Evolutionary conservation across 1,140 invertebrate species (phyloP).

Genomic region (Artemia franciscana): DNA sequence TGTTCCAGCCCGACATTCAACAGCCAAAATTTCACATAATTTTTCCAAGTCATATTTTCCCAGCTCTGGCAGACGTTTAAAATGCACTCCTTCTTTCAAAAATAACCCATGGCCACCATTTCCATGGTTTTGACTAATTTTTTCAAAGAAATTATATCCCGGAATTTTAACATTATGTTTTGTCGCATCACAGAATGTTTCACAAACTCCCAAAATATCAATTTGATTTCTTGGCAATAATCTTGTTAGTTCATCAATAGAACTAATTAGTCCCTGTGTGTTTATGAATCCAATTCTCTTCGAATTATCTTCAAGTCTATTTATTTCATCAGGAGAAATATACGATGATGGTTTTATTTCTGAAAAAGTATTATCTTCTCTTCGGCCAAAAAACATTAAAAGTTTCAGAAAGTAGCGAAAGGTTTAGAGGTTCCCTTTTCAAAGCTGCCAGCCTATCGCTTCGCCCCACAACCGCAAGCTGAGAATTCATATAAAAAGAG

Average conservation of each 20-base stretch:
- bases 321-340: background rate
- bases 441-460: no score
- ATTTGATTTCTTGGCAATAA: background rate
- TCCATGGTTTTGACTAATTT: background rate
- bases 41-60: background rate
- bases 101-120: background rate
- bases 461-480: no score
- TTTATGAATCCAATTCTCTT: background rate
- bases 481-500: no score
- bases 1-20: background rate
- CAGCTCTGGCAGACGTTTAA: background rate
- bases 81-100: background rate
- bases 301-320: background rate
- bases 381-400: no score
- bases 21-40: background rate
- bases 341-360: no score
- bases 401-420: no score
- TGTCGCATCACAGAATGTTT: background rate
- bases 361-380: no score
- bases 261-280: background rate
- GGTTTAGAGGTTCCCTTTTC: no score
- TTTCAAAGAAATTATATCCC: background rate
- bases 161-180: background rate
- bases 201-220: background rate
- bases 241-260: background rate